Evolutionary conservation across 2,797 vertebrate species (phyloP), one percentile per base, ranked within the genome.

Genomic region (Pangasius krempfi): DNA sequence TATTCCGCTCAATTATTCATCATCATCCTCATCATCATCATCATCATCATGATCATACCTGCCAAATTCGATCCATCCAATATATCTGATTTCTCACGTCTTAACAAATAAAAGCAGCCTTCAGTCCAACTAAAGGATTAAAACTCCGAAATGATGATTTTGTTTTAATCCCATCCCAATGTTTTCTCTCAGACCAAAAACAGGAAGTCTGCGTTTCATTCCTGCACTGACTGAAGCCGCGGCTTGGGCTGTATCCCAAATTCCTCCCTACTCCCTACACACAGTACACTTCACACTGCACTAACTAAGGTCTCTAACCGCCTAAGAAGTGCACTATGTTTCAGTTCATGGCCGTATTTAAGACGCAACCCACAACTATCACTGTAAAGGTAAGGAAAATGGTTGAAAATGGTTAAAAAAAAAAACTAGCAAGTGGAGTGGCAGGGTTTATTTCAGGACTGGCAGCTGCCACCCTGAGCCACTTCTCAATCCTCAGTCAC

Each of bases 31-130:
- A 40, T 40, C 37, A 7, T 47, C 44, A 47, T 47, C 44, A 7
- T 47, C 44, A 7, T 73, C 54, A 10, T 40, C 14, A 64, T 66
- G 50, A 10, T 60, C 78, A 76, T 84, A 89, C 85, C 89, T 84
- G 81, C 89, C 86, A 50, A 20, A 5, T 60, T 52, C 56, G 72
- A 87, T 58, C 86, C 89, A 87, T 89, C 62, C 86, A 89, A 73
- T 79, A 84, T 22, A 47, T 72, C 5, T 37, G 62, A 25, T 58
- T 70, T 30, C 18, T 79, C 75, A 56, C 83, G 60, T 70, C 27
- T 3, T 27, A 47, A 47, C 9, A 50, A 47, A 68, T 52, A 58
- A 80, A 70, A 56, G 1, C n/a, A 56, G 25, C 5, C 18, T 47
- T 76, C 22, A 44, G 47, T 7, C 22, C 50, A 33, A 14, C 0